Evolutionary conservation across 2,113 vertebrate species (phyloP), one percentile per base, ranked within the genome.

Genomic region (Actinemys pallida): DNA sequence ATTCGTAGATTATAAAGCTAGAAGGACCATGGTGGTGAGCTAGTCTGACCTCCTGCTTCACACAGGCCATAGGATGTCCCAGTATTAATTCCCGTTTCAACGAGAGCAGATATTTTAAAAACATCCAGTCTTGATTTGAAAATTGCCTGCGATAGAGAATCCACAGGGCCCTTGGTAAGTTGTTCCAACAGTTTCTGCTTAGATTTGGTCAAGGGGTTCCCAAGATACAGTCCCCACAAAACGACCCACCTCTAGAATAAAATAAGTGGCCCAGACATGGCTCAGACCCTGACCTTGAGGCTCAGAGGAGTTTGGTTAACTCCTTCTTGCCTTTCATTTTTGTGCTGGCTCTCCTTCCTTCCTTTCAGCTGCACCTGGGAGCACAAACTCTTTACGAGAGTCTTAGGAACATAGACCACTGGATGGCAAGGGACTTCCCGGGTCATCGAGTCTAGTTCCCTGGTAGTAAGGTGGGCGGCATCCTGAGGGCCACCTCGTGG

Each of bases 361-460:
- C 11, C 11, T 47, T 16, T 16, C 10, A 10, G 57, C 27, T 59
- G 57, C 25, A 59, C 57, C 10, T 10, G 25, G 75, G n/a, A 17
- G 9, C 39, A 24, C 59, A 39, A 87, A 50, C 49, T 27, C 24
- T 76, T 78, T 5, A 14, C 4, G 10, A 6, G 29, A 31, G 31
- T 31, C 35, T n/a, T 25, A 53, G 29, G 56, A 56, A 5, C 85
- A 1, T 0, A 49, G n/a, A 42, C 16, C 39, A 8, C 3, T 20
- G 11, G 76, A n/a, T 4, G 0, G 0, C 8, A 59, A 42, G 56
- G 49, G 31, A 27, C 29, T 35, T 65, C 31, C 62, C 35, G 31
- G 29, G 65, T 19, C 62, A 35, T 35, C 1, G 62, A 65, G 62
- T 65, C 31, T 35, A 7, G 62, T 65, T 13, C 62, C 62, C 6